phyloP scores from a whole-genome alignment of 2,113 vertebrate species.

The Ictalurus furcatus region DNA sequence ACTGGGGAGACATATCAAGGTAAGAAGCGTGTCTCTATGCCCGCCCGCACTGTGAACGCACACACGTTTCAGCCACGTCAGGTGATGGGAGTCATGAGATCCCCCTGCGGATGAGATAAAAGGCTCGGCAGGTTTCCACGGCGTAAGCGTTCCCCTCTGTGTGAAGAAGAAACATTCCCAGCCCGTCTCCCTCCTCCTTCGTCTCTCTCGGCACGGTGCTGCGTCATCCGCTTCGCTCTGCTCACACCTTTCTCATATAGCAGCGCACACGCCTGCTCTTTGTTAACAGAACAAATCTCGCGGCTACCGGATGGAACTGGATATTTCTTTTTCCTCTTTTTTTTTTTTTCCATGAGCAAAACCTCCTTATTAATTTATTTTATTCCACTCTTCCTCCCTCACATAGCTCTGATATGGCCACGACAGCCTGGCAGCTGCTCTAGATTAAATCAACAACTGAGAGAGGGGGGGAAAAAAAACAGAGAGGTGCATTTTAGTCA shows the following conservation, averaged over 20 bases:
- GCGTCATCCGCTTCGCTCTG: background rate
- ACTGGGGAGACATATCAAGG: constrained; percentile 93
- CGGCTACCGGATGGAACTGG: background rate
- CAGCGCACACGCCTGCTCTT: background rate
- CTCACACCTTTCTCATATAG: background rate
- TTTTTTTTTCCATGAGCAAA: constrained; percentile 17
- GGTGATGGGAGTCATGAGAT: constrained; percentile 37
- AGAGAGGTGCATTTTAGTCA: constrained; percentile 29
- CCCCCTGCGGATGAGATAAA: constrained; percentile 30
- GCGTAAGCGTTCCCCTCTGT: constrained; percentile 3
- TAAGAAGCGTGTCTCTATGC: constrained; percentile 58
- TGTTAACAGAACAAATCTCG: constrained; percentile 1
- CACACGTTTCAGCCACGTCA: constrained; percentile 2
- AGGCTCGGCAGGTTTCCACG: constrained; percentile 19
- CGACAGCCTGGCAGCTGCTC: constrained; percentile 32
- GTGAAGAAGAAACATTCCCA: constrained; percentile 9
- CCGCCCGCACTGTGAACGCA: background rate
- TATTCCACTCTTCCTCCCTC: constrained; percentile 23
- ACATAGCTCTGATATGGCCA: constrained; percentile 25
- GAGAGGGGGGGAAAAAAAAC: background rate
- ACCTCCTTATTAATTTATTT: constrained; percentile 21
- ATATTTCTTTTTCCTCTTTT: background rate
- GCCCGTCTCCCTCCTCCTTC: background rate
- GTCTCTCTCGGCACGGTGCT: constrained; percentile 13
- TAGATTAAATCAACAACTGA: constrained; percentile 33